These are phyloP conservation scores for Thymelicus lineola DNA, from an alignment of 2,888 invertebrate genomes.

Conservation along the genomic window DNA sequence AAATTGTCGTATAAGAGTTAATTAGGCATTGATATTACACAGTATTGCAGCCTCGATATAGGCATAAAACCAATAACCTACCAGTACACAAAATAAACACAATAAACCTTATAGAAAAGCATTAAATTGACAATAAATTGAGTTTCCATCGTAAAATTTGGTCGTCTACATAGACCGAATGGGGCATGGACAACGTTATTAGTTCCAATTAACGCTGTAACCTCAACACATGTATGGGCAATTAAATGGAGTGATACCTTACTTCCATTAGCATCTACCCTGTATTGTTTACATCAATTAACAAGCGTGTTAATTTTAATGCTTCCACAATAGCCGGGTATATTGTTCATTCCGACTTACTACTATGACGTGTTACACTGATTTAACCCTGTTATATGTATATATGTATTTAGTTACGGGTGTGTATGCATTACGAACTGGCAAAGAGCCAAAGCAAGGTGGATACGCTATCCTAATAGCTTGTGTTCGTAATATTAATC, in stretches of 20 bases:
- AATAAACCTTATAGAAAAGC: not conserved
- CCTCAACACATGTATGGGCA: constrained; percentile 81
- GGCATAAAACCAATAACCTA: no score
- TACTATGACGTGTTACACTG: constrained; percentile 27
- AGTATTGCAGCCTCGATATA: no score
- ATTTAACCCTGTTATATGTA: constrained; percentile 31
- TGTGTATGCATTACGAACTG: constrained; percentile 31
- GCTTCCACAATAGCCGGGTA: constrained; percentile 29
- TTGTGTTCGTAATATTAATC: constrained; percentile 33
- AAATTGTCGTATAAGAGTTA: no score
- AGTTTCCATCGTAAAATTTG: constrained; percentile 57
- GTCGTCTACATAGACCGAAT: constrained; percentile 60
- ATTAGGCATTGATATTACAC: no score
- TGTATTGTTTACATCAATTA: constrained; percentile 82
- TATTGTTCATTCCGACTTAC: constrained; percentile 21
- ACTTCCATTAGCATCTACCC: constrained; percentile 78
- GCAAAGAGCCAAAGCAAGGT: constrained; percentile 35
- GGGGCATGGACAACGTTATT: constrained; percentile 72
- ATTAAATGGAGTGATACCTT: constrained; percentile 83
- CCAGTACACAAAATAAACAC: not conserved
- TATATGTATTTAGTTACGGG: constrained; percentile 25
- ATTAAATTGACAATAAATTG: constrained; percentile 49
- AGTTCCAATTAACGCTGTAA: constrained; percentile 81
- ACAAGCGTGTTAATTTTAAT: constrained; percentile 71
- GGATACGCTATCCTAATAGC: constrained; percentile 29